Base-by-base conservation (phyloP, 1,140 invertebrate species). In the Tenebrio molitor region DNA sequence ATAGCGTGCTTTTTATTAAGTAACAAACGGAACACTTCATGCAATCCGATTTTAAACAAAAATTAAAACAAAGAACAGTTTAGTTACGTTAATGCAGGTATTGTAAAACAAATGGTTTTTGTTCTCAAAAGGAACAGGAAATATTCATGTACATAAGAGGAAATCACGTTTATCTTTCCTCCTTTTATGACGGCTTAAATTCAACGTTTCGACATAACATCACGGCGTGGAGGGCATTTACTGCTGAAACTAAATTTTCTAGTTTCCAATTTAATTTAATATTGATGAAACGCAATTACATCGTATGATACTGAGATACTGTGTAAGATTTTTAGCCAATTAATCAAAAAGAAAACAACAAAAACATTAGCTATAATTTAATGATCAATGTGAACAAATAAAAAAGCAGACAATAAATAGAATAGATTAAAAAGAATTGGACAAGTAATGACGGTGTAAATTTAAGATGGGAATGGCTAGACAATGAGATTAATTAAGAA, bases 81-180 rank as follows among this genome's bases (percentile, higher is more conserved):
- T 58, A 58, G 23, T 66, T 66, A 42, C 64, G 64, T 42, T 42
- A 66, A 42, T 39, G 21, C 25, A 66, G 44, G 15, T 44, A 66
- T 66, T 66, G 64, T 66, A 66, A 19, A 66, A 66, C 64, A 66
- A 66, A 66, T 44, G 64, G 36, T 66, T 66, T 66, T 66, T 41
- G 36, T 66, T 42, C 19, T 17, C n/a, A 23, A 66, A 44, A 23
- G 42, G 39, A 66, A 41, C 36, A 42, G 64, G 39, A 42, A 66
- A 16, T 58, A 58, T 58, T 58, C 50, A 29, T 58, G 50, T 66
- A 66, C 64, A 66, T 42, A 66, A 66, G 64, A 66, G 64, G 64
- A 66, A 42, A 66, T 66, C 64, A 66, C 64, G 64, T 66, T 12
- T 29, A 44, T 66, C 64, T 66, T 66, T 66, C n/a, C 39, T 16